Conservation (phyloP, 2,888 invertebrate species). For the Amiota mariae region DNA sequence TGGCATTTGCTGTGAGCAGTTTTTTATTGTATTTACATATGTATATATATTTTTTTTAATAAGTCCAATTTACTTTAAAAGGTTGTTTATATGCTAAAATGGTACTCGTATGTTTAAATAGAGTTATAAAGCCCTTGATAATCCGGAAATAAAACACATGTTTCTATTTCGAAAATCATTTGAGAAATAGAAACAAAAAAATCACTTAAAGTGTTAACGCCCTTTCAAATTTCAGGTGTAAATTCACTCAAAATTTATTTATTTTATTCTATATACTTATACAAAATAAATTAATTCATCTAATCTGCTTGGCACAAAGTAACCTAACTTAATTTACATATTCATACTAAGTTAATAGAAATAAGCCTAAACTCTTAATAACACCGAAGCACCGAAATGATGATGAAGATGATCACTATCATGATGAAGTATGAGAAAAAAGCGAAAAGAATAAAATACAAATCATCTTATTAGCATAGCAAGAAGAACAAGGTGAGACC, state of each 20-base stretch:
- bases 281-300: constrained; percentile 15
- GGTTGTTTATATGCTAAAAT: background rate
- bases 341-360: background rate
- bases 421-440: background rate
- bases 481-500: background rate
- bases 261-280: background rate
- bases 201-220: constrained; percentile 1
- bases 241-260: background rate
- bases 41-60: no score
- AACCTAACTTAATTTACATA: constrained; percentile 17
- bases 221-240: constrained; percentile 9
- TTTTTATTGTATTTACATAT: no score
- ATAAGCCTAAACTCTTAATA: background rate
- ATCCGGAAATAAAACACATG: no score
- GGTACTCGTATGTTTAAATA: background rate
- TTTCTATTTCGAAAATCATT: no score
- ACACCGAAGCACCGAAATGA: no score
- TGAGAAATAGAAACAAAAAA: no score
- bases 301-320: background rate
- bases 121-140: background rate
- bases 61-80: no score
- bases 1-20: no score
- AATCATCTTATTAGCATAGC: constrained; percentile 13
- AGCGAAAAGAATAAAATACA: constrained; percentile 6
- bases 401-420: background rate